phyloP scores from a whole-genome alignment of 2,888 invertebrate species.

The Leucophenga maculata region DNA sequence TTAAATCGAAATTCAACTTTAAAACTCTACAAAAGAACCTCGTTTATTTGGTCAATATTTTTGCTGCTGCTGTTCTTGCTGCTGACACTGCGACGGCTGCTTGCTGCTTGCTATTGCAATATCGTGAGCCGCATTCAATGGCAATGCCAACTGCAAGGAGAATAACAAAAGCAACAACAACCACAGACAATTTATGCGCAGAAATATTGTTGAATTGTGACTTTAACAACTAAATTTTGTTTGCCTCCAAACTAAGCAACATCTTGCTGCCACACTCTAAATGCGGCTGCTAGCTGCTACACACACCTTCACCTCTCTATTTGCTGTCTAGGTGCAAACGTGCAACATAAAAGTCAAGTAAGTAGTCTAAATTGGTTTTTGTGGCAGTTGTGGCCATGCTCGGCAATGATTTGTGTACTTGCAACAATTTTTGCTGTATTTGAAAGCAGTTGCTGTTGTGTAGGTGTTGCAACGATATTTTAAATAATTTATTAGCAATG shows the following conservation, averaged over 20 bases:
- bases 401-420: conserved; percentile 53
- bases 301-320: conserved; percentile 26
- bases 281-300: conserved; percentile 30
- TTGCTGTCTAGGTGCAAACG: conserved; percentile 33
- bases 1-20: no score
- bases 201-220: conserved; percentile 64
- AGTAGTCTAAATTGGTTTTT: conserved; percentile 63
- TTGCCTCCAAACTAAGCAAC: background rate
- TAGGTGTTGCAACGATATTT: conserved; percentile 3
- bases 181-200: conserved; percentile 57
- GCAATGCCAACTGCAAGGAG: conserved; percentile 18
- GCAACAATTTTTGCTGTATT: conserved; percentile 13
- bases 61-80: background rate
- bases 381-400: conserved; percentile 33
- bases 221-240: conserved; percentile 65
- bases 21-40: no score
- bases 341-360: conserved; percentile 27
- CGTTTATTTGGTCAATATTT: conserved; percentile 1
- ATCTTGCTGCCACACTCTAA: conserved; percentile 1
- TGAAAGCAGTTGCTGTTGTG: conserved; percentile 8
- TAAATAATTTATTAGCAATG: background rate
- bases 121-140: conserved; percentile 20
- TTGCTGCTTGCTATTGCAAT: conserved; percentile 16
- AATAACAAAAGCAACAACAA: conserved; percentile 6
- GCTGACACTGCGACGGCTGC: background rate